These are phyloP conservation scores for Philopotamus ludificatus DNA, from an alignment of 1,140 invertebrate genomes.

Conservation along the genomic window DNA sequence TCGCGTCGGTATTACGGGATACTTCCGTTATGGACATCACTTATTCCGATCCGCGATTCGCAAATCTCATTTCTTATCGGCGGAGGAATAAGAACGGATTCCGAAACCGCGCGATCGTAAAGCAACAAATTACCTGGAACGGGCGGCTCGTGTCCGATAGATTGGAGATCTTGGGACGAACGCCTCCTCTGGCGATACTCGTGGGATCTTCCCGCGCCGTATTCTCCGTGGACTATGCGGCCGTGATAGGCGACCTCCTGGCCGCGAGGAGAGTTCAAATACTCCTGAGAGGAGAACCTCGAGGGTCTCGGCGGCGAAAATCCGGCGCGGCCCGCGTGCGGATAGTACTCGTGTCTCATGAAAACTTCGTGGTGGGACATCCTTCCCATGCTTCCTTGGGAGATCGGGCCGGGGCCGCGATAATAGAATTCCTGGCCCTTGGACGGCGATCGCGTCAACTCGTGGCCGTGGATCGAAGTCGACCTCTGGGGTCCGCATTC, in stretches of 20 bases:
- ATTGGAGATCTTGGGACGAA: conserved; percentile 54
- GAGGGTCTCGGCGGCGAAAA: conserved; percentile 51
- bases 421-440: conserved; percentile 49
- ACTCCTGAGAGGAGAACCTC: conserved; percentile 55
- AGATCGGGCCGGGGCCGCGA: conserved; percentile 43
- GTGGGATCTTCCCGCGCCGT: conserved; percentile 46
- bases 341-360: conserved; percentile 52
- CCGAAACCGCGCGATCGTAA: conserved; percentile 1
- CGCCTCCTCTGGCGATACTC: conserved; percentile 49
- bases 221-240: conserved; percentile 41
- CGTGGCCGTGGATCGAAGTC: conserved; percentile 54
- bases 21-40: too few relatives aligned
- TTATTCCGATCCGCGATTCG: too few relatives aligned
- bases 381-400: conserved; percentile 47
- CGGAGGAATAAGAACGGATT: too few relatives aligned
- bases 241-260: conserved; percentile 31
- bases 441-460: conserved; percentile 49
- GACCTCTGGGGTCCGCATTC: conserved; percentile 51
- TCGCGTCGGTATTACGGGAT: too few relatives aligned
- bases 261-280: conserved; percentile 50
- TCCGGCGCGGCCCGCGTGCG: conserved; percentile 48
- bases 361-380: conserved; percentile 53
- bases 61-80: too few relatives aligned
- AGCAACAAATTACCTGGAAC: conserved; percentile 48
- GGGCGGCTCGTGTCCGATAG: conserved; percentile 48